These are phyloP conservation scores for Auanema sp. DNA, from an alignment of 2,888 invertebrate genomes.

Conservation along the genomic window DNA sequence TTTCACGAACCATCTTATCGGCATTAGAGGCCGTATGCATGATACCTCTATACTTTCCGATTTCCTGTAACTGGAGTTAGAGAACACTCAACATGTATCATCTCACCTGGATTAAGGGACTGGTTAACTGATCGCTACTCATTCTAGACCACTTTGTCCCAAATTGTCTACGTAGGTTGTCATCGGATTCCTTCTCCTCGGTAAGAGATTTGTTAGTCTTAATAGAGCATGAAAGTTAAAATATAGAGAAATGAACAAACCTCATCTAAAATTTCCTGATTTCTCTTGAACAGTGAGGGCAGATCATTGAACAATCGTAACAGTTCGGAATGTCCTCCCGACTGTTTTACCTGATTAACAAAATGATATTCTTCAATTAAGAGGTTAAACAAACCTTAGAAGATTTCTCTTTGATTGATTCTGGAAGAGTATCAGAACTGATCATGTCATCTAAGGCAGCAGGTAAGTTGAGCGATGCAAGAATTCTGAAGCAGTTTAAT, in stretches of 20 bases:
- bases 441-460: constrained; percentile 86
- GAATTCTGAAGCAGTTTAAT: constrained; percentile 70
- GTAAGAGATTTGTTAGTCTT: constrained; percentile 73
- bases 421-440: constrained; percentile 78
- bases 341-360: constrained; percentile 39
- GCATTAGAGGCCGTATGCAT: constrained; percentile 83
- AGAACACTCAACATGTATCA: constrained; percentile 64
- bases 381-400: constrained; percentile 72
- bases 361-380: neutral
- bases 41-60: constrained; percentile 86
- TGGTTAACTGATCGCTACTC: constrained; percentile 83
- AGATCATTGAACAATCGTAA: constrained; percentile 80
- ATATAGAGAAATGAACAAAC: constrained; percentile 66
- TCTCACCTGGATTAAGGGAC: constrained; percentile 74
- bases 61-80: constrained; percentile 69
- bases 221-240: constrained; percentile 1
- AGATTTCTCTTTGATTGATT: constrained; percentile 84
- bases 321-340: constrained; percentile 48
- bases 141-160: constrained; percentile 90
- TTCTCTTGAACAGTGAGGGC: constrained; percentile 85
- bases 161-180: constrained; percentile 83
- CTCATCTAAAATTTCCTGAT: constrained; percentile 91
- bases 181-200: constrained; percentile 89
- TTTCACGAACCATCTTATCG: constrained; percentile 82
- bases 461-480: constrained; percentile 91